A percentile compares a stretch with the other conserved stretches of the same genome.
phyloP scores from a whole-genome alignment of 2,888 invertebrate species.

The Tenthredo scrophulariae region DNA sequence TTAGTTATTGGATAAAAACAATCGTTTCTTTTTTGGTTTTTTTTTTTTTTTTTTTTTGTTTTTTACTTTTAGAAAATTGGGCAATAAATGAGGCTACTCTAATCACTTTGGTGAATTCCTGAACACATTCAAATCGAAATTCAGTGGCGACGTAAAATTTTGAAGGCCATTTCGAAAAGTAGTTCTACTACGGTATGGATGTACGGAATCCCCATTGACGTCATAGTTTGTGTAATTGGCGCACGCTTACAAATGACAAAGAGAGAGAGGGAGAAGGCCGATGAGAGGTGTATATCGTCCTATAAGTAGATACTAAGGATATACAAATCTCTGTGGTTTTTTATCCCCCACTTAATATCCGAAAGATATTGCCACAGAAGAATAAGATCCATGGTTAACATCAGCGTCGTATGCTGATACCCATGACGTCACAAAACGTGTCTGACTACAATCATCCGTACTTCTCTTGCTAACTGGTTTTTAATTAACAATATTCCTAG shows the following conservation, averaged over 20 bases:
- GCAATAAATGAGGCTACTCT: neutral
- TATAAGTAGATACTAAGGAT: neutral
- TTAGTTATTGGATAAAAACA: neutral
- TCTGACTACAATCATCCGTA: neutral
- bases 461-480: conserved; percentile 1
- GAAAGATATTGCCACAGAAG: neutral
- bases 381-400: neutral
- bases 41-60: neutral
- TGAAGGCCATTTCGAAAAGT: neutral
- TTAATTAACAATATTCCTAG: neutral
- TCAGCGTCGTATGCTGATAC: conserved; percentile 17
- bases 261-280: neutral
- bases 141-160: neutral
- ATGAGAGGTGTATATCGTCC: neutral
- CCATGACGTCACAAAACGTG: conserved; percentile 12
- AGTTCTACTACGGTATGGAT: neutral
- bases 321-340: neutral
- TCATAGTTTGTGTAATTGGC: neutral
- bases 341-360: neutral
- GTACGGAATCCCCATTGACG: conserved; percentile 38
- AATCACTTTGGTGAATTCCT: neutral
- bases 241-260: neutral
- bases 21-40: neutral
- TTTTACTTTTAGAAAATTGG: neutral
- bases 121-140: neutral